phyloP scores from a whole-genome alignment of 2,797 vertebrate species.

The Alfaro cultratus region DNA sequence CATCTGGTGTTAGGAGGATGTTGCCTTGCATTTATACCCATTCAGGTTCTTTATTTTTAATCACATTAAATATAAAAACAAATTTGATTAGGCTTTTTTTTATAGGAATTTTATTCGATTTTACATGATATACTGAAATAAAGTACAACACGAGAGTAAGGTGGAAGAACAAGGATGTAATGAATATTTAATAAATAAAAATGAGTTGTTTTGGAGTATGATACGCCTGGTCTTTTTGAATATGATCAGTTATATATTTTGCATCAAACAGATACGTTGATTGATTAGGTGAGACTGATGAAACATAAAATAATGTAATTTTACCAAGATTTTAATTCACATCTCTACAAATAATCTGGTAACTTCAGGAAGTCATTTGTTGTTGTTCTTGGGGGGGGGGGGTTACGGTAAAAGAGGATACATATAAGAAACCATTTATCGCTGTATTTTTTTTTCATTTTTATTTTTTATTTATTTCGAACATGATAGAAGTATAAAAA shows the following conservation, averaged over 20 bases:
- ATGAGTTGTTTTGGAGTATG: too few relatives aligned
- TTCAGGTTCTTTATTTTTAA: not conserved
- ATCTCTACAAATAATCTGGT: not conserved
- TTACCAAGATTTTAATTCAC: not conserved
- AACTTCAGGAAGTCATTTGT: not conserved
- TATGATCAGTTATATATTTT: not conserved
- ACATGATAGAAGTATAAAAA: too few relatives aligned
- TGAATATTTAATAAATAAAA: not conserved
- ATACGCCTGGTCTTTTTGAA: not conserved
- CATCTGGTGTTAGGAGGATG: constrained; percentile 11
- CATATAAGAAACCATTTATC: not conserved
- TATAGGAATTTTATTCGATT: not conserved
- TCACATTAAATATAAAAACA: not conserved
- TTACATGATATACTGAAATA: not conserved
- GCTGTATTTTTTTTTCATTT: not conserved
- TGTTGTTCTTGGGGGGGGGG: not conserved
- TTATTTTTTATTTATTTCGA: too few relatives aligned
- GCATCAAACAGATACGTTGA: not conserved
- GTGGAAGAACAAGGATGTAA: not conserved
- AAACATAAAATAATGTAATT: not conserved
- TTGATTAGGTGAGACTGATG: not conserved
- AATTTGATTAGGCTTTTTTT: not conserved
- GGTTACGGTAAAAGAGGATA: not conserved
- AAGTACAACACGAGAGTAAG: not conserved
- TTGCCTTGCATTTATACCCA: not conserved